Percentiles rank a stretch among this genome's conserved stretches.
phyloP scores from a whole-genome alignment of 2,113 vertebrate genomes.

The Otocyon megalotis region DNA sequence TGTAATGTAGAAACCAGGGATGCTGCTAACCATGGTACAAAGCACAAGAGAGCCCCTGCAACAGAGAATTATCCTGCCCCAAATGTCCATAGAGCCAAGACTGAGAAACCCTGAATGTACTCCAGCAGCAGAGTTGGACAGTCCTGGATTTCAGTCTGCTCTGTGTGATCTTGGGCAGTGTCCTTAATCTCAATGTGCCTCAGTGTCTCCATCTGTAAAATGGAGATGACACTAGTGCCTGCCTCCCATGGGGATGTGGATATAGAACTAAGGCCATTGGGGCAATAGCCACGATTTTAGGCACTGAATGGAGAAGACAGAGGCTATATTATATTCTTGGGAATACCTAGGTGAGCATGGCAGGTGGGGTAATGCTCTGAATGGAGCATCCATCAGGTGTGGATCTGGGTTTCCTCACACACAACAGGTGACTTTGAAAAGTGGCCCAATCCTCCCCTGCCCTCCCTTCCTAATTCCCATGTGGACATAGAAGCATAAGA shows the following conservation, averaged over 20 bases:
- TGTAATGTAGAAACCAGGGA: not conserved
- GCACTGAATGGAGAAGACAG: not conserved
- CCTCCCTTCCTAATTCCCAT: not conserved
- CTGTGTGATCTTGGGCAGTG: not conserved
- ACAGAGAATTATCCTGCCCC: not conserved
- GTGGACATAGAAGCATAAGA: not conserved
- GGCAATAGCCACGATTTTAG: rapidly evolving
- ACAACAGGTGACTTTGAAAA: not conserved
- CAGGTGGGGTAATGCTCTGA: not conserved
- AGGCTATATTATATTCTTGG: not conserved
- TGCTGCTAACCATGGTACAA: not conserved
- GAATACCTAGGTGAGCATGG: not conserved
- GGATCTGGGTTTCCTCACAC: not conserved
- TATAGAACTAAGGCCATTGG: not conserved
- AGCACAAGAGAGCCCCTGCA: not conserved
- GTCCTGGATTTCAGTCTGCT: not conserved
- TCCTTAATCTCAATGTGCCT: not conserved
- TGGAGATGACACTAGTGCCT: not conserved
- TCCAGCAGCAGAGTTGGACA: rapidly evolving
- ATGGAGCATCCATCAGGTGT: not conserved
- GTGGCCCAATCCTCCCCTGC: not conserved
- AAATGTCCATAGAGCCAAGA: rapidly evolving
- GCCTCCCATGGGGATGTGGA: not conserved
- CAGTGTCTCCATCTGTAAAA: not conserved
- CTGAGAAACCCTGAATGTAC: rapidly evolving